Base-by-base conservation (phyloP, 2,113 vertebrate species). In the Sebastes schlegelii region DNA sequence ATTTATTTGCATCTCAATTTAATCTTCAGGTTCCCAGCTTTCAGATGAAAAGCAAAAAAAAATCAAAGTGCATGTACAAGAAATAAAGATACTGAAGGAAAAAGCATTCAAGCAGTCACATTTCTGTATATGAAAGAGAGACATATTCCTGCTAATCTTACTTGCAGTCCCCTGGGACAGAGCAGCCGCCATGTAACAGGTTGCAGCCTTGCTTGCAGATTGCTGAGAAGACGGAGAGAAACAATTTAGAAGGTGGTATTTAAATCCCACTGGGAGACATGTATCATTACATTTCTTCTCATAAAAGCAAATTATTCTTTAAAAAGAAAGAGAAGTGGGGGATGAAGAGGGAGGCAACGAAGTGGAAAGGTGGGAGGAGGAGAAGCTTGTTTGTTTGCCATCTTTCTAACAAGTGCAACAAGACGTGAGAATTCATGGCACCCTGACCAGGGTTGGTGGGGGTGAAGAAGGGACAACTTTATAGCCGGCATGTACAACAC, bases 201-300 rank as follows among this genome's bases (percentile, higher is more conserved):
- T 97, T 96, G 91, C 98, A 99, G 75, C 98, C 98, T 92, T 97
- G 98, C 88, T 96, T 98, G 93, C 98, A 99, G 91, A 99, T 97
- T 0, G 98, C 98, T 99, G 94, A 40, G 74, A 72, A 78, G 54
- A 80, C n/a, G 85, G 52, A 77, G 66, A 72, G 34, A 48, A 67
- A 55, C 17, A 8, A 21, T 45, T 63, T 19, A 23, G 54, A 61
- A 62, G 42, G 8, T 70, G 14, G n/a, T 6, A 26, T 9, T 72
- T 42, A 13, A 23, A 68, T 46, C 21, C n/a, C 21, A 14, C 1
- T 5, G 43, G 54, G 45, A 74, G 49, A 80, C 23, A 42, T 1
- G 11, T 3, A 60, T 26, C 45, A 10, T 55, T 49, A 61, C 1
- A 70, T 74, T 21, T 68, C 7, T 43, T 14, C 4, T 7, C 13